Base-by-base conservation (phyloP, 2,797 vertebrate genomes). In the Distichodus sexfasciatus region DNA sequence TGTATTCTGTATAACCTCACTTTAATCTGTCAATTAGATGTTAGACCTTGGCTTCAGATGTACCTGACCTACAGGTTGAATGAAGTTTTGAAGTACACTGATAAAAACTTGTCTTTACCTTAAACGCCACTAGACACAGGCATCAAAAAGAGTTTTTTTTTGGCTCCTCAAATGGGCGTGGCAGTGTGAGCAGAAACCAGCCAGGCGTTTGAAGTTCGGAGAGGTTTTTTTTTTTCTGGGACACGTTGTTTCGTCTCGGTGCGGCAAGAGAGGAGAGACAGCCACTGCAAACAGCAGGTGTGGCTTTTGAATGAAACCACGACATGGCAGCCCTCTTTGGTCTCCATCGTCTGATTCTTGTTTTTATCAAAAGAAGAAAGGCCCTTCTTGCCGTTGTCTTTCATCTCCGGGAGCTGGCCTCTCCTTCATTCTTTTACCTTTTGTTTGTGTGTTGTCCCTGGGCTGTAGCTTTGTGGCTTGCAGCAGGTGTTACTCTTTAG, bases 201-300 rank as follows among this genome's bases (percentile, higher is more conserved):
- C 64, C 75, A 62, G 71, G 66, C 65, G 86, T 89, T 90, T 91
- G 90, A 91, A 87, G 90, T 79, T 54, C 61, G 83, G 33, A 79
- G 71, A 62, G 77, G 77, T 75, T 76, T 54, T 74, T 44, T 44
- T 55, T 38, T 51, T 46, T 23, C 70, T 69, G 23, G 69, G 55
- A 64, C 31, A 74, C 60, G 82, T 87, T 89, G 87, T 90, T 88
- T 82, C 80, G 84, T 90, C 86, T 91, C 85, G 76, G 79, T 89
- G 85, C 69, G 83, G 85, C 82, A 76, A 80, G 75, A 81, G 75
- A 74, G 80, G 82, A 53, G 70, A 85, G 84, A 89, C 85, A 80
- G 84, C 81, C 71, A 88, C 87, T 85, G 86, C 88, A 91, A 90
- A 92, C 89, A 92, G 87, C 91, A 92, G 91, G 89, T 92, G 91